These are phyloP conservation scores for Norana najaformis DNA, from an alignment of 2,888 invertebrate genomes.

Conservation along the genomic window DNA sequence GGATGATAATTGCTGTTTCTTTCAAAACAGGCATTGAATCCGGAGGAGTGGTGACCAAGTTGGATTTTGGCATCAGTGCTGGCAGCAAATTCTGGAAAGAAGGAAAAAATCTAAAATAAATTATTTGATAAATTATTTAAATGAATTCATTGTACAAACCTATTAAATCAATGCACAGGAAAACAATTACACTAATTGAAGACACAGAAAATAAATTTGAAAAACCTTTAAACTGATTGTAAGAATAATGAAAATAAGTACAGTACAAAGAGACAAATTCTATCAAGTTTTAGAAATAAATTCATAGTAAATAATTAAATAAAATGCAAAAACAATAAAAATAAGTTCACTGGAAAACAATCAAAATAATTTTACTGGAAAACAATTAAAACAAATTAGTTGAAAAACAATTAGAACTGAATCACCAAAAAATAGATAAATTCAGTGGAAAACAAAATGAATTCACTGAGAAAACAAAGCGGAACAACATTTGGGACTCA, in stretches of 20 bases:
- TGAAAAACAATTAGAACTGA: not conserved
- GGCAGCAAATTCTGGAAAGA: constrained; percentile 2
- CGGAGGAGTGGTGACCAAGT: not conserved
- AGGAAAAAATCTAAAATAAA: not conserved
- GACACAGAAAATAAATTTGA: not conserved
- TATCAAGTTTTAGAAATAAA: too few relatives aligned
- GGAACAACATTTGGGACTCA: not conserved
- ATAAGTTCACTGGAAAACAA: not conserved
- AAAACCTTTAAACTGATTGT: not conserved
- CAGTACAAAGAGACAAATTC: too few relatives aligned
- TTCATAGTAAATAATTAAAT: not conserved
- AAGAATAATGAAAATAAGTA: not conserved
- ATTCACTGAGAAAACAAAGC: not conserved
- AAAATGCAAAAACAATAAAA: not conserved
- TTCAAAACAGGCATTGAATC: not conserved
- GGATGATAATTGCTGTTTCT: constrained; percentile 28
- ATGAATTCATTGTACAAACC: not conserved
- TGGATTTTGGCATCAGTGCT: not conserved
- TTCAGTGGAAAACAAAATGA: not conserved
- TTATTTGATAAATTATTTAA: not conserved
- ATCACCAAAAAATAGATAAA: not conserved
- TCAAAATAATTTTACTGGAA: not conserved
- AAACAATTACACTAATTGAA: not conserved
- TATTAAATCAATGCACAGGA: not conserved
- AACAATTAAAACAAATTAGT: not conserved